Evolutionary conservation across 2,797 vertebrate species (phyloP), one percentile per base, ranked within the genome.

Genomic region (Iguana delicatissima): DNA sequence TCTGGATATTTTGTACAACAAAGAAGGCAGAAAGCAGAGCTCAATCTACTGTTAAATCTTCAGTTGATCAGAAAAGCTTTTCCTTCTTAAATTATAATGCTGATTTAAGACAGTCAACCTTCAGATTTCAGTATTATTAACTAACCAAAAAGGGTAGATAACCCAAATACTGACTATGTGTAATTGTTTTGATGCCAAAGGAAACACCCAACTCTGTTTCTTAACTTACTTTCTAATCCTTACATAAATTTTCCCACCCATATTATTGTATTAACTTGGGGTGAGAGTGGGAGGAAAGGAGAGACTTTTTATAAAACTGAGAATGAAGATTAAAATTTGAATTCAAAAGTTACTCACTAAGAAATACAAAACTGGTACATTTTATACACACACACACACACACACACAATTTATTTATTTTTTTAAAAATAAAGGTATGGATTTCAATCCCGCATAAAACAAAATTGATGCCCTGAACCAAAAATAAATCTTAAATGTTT

Each of bases 181-280:
- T 12, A 90, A 92, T 83, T 4, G 3, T 92, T 91, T 90, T 88
- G 89, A 90, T 93, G 89, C 94, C 92, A 95, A 94, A 89, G 32
- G 72, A 84, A 74, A 86, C 1, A 84, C 91, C 92, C 80, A 91
- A 85, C 81, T 95, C 91, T 95, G 89, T 94, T 93, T 93, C 92
- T 93, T 89, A 85, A 26, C 80, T 92, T 1, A 95, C 84, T 85
- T 87, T 94, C 91, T 88, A 38, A 94, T 94, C 94, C 94, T 93
- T 96, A 38, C 92, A 93, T 96, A 97, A 97, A 96, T 94, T 93
- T 95, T 97, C 95, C 97, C 97, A 97, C 97, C 97, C 97, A 96
- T 97, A 96, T 97, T 97, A 97, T 97, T 97, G 94, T 97, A 96
- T 95, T 96, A 97, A 95, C 95, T 8, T 95, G 95, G 96, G 93